These are phyloP conservation scores for Emys orbicularis DNA, from an alignment of 2,797 vertebrate species.

Conservation along the genomic window DNA sequence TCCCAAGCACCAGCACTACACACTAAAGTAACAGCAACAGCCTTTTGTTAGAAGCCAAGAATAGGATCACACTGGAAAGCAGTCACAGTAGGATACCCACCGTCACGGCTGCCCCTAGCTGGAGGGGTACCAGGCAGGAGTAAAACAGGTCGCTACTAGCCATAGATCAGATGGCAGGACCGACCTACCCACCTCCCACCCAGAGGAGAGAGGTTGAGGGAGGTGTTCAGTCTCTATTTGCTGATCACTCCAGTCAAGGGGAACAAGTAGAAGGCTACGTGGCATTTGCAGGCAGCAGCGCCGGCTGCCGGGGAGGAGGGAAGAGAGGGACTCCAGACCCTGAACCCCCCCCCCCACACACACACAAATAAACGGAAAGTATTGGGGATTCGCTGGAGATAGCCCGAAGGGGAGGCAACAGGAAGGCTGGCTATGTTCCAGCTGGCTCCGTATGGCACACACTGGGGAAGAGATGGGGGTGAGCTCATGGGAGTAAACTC, in stretches of 20 bases:
- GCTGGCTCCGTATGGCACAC: not conserved
- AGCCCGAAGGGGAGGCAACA: not conserved
- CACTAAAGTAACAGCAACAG: not conserved
- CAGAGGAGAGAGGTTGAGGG: slow-evolving; percentile 8
- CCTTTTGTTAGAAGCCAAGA: not conserved
- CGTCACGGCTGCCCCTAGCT: not conserved
- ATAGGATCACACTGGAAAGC: rapidly evolving
- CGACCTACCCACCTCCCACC: slow-evolving; percentile 43
- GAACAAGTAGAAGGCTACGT: slow-evolving; percentile 78
- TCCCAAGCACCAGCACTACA: not conserved
- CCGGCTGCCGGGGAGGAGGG: slow-evolving; percentile 30
- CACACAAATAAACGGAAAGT: not conserved
- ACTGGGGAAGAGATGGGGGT: not conserved
- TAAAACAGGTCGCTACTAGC: not conserved
- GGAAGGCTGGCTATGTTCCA: not conserved
- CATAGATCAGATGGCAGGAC: slow-evolving; percentile 25
- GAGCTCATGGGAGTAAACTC: not conserved
- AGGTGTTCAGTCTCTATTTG: slow-evolving; percentile 60
- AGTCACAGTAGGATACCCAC: not conserved
- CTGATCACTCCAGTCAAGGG: slow-evolving; percentile 67
- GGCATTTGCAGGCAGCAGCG: slow-evolving; percentile 77
- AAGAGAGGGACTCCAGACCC: not conserved
- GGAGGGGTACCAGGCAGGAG: not conserved
- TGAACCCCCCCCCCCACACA: not conserved
- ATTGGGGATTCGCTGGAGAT: not conserved